Evolutionary conservation across 1,140 invertebrate genomes (phyloP).

Genomic region (Pectinophora gossypiella): DNA sequence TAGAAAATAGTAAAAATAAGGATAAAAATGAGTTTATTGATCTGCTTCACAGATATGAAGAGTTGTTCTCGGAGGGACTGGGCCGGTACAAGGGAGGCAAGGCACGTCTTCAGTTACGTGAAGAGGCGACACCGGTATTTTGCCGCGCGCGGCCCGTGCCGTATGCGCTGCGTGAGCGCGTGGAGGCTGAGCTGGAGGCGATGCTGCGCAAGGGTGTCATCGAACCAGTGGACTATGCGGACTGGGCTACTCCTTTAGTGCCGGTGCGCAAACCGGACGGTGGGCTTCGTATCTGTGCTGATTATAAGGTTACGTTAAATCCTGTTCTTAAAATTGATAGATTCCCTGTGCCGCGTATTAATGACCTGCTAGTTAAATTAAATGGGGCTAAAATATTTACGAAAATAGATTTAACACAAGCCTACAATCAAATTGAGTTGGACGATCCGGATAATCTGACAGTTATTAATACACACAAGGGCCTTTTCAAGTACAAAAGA

Average conservation of each 20-base stretch:
- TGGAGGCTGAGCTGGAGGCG: slow-evolving; percentile 5
- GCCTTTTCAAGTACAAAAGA: slow-evolving; percentile 37
- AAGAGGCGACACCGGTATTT: slow-evolving; percentile 14
- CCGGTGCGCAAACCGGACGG: slow-evolving; percentile 48
- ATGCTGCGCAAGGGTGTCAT: slow-evolving; percentile 34
- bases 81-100: slow-evolving; percentile 14
- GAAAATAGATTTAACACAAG: slow-evolving; percentile 37
- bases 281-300: slow-evolving; percentile 52
- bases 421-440: slow-evolving; percentile 37
- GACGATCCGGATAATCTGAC: slow-evolving; percentile 42
- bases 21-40: background rate
- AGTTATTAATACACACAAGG: slow-evolving; percentile 47
- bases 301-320: slow-evolving; percentile 28
- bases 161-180: background rate
- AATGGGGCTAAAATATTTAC: slow-evolving; percentile 27
- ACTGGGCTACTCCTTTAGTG: slow-evolving; percentile 55
- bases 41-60: slow-evolving; percentile 12
- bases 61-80: slow-evolving; percentile 9
- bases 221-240: slow-evolving; percentile 25
- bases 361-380: slow-evolving; percentile 28
- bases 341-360: slow-evolving; percentile 33
- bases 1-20: background rate
- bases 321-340: slow-evolving; percentile 29
- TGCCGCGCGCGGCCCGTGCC: slow-evolving; percentile 15
- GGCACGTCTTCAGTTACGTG: slow-evolving; percentile 7